Percentiles rank a stretch among this genome's conserved stretches.
phyloP scores from a whole-genome alignment of 2,113 vertebrate genomes.

The Cercopithecus mona region DNA sequence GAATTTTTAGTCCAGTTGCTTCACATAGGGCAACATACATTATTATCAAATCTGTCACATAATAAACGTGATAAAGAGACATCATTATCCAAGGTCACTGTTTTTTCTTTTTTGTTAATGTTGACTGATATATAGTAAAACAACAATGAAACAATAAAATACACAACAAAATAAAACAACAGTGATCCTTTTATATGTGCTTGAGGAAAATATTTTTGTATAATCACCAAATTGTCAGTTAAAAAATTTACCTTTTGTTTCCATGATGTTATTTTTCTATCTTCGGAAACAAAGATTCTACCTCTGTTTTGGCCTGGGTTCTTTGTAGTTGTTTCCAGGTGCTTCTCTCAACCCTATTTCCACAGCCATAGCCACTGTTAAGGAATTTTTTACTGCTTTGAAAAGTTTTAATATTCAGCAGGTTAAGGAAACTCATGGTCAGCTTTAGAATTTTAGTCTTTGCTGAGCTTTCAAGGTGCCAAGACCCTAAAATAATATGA shows the following conservation, averaged over 20 bases:
- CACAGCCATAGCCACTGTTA: not conserved
- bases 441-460: conserved; percentile 68
- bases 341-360: not conserved
- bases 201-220: not conserved
- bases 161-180: not conserved
- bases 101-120: not conserved
- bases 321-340: not conserved
- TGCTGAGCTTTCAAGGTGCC: conserved; percentile 67
- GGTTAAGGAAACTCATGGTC: conserved; percentile 66
- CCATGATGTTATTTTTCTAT: not conserved
- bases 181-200: not conserved
- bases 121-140: not conserved
- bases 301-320: not conserved
- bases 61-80: conserved; percentile 4
- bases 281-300: not conserved
- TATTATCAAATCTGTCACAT: not conserved
- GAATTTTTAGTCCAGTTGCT: not conserved
- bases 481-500: conserved; percentile 76
- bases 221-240: not conserved
- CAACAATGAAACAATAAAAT: not conserved
- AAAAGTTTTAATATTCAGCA: conserved; percentile 75
- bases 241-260: not conserved
- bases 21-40: not conserved
- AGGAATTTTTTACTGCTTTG: conserved; percentile 17
- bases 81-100: not conserved